These are phyloP conservation scores for Brienomyrus brachyistius DNA, from an alignment of 2,113 vertebrate species.

Conservation along the genomic window DNA sequence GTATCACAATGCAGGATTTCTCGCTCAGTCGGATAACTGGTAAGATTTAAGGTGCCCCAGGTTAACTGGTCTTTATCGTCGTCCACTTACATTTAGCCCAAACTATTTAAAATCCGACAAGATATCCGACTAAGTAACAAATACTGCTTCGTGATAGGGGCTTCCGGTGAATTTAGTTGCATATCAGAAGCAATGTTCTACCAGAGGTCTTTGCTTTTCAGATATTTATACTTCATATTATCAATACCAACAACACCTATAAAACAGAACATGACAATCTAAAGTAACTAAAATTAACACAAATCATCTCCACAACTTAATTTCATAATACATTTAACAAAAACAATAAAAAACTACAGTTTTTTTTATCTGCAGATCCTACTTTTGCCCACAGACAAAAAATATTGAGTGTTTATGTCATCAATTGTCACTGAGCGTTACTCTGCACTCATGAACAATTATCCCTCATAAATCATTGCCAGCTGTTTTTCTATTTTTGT, in stretches of 20 bases:
- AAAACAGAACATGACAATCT: not conserved
- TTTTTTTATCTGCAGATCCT: not conserved
- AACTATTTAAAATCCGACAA: not conserved
- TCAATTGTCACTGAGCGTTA: not conserved
- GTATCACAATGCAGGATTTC: not conserved
- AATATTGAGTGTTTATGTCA: not conserved
- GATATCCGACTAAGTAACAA: not conserved
- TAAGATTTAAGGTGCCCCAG: not conserved
- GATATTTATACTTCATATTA: not conserved
- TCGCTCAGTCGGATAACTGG: not conserved
- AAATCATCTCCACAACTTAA: not conserved
- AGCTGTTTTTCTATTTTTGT: not conserved
- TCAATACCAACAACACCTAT: not conserved
- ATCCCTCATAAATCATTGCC: not conserved
- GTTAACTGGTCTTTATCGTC: not conserved
- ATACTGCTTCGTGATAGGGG: not conserved
- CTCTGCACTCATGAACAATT: not conserved
- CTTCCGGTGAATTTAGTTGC: not conserved
- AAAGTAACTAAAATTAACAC: not conserved
- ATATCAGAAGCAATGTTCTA: not conserved
- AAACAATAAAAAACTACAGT: not conserved
- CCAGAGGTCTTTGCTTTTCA: not conserved
- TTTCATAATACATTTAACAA: not conserved
- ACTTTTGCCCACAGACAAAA: not conserved
- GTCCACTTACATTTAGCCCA: not conserved